Conservation (phyloP, 2,888 invertebrate genomes). For the Brassicogethes aeneus region DNA sequence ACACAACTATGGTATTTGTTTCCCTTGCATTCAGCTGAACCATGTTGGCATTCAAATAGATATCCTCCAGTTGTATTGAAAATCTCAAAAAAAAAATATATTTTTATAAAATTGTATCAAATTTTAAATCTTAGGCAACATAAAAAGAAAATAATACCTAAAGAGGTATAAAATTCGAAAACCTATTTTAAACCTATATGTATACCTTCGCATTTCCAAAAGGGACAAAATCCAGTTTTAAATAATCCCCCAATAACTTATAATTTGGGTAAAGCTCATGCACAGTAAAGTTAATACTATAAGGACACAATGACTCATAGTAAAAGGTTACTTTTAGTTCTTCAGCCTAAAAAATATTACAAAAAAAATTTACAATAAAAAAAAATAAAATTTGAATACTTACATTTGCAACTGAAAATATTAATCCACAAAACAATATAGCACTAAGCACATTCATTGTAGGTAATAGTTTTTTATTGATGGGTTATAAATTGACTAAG, state of each 20-base stretch:
- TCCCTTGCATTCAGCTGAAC: constrained; percentile 42
- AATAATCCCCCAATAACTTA: constrained; percentile 10
- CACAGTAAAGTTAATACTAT: constrained; percentile 43
- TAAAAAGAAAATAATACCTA: no score
- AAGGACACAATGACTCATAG: constrained; percentile 48
- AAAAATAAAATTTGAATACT: not conserved
- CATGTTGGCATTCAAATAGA: constrained; percentile 42
- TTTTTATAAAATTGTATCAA: not conserved
- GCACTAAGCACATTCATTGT: no score
- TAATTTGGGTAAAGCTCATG: constrained; percentile 41
- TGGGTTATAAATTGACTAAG: no score
- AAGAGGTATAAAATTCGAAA: constrained; percentile 6
- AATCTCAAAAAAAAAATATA: constrained; percentile 21
- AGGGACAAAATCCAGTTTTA: constrained; percentile 12
- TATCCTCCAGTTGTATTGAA: not conserved
- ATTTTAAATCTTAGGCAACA: no score
- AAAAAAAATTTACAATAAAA: not conserved
- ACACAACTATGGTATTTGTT: constrained; percentile 47
- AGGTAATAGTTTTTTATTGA: no score
- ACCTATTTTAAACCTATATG: constrained; percentile 8
- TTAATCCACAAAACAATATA: no score
- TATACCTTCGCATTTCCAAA: constrained; percentile 15
- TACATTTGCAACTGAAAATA: not conserved
- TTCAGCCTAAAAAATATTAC: not conserved
- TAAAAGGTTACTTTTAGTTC: constrained; percentile 40